Conservation (phyloP, 2,797 vertebrate species). For the Danio kyathit region DNA sequence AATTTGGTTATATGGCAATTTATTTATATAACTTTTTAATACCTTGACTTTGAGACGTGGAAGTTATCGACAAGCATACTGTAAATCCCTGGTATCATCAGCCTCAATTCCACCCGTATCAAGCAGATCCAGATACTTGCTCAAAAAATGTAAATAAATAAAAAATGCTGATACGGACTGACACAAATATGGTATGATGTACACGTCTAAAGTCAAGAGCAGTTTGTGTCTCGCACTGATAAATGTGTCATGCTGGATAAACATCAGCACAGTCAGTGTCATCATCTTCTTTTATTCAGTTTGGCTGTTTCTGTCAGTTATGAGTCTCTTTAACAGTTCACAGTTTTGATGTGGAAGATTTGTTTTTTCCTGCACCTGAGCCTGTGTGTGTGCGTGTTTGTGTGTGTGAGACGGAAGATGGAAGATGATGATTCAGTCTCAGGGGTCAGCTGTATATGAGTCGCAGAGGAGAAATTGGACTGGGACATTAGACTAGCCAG, state of each 20-base stretch:
- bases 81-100: background rate
- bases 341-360: conserved; percentile 1
- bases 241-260: background rate
- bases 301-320: background rate
- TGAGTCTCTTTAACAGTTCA: background rate
- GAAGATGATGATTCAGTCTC: conserved; percentile 22
- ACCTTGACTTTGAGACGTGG: background rate
- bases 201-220: background rate
- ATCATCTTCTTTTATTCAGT: conserved; percentile 8
- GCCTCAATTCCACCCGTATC: background rate
- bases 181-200: background rate
- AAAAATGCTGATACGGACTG: background rate
- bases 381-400: background rate
- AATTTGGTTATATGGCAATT: too few relatives aligned
- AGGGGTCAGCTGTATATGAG: conserved; percentile 36
- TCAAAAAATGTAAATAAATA: background rate
- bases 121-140: background rate
- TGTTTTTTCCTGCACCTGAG: background rate
- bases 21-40: too few relatives aligned
- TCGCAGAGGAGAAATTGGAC: conserved; percentile 35
- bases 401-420: background rate
- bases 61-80: background rate
- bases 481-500: conserved; percentile 17
- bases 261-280: background rate
- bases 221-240: background rate